Conservation (phyloP, 2,797 vertebrate genomes). For the Vespertilio murinus region DNA sequence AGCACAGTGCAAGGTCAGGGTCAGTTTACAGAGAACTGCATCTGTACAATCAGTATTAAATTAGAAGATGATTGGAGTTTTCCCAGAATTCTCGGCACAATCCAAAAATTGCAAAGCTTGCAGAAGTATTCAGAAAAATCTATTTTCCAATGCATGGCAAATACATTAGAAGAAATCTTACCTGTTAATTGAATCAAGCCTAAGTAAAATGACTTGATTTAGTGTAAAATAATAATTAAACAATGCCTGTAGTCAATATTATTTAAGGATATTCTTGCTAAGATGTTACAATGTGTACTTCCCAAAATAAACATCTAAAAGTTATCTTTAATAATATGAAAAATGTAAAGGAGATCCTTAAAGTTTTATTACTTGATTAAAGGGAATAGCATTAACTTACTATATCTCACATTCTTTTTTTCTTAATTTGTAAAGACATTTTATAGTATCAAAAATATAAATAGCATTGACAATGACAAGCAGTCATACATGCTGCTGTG, state of each 20-base stretch:
- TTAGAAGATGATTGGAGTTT: not conserved
- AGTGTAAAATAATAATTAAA: not conserved
- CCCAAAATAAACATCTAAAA: not conserved
- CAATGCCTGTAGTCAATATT: not conserved
- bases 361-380: constrained; percentile 35
- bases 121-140: not conserved
- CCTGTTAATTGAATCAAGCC: not conserved
- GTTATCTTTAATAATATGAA: not conserved
- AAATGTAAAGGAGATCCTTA: constrained; percentile 35
- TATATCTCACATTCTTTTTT: not conserved
- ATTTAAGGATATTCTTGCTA: not conserved
- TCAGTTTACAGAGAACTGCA: not conserved
- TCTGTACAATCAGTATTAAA: not conserved
- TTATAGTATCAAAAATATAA: constrained; percentile 36
- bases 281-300: not conserved
- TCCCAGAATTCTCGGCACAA: not conserved
- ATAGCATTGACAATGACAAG: not conserved
- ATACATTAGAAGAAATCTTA: not conserved
- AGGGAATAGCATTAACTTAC: not conserved
- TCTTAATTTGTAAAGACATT: constrained; percentile 17
- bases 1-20: not conserved
- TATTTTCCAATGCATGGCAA: not conserved
- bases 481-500: not conserved
- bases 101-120: not conserved
- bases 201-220: not conserved